Conservation (phyloP, 2,113 vertebrate species). For the Cisticola juncidis region DNA sequence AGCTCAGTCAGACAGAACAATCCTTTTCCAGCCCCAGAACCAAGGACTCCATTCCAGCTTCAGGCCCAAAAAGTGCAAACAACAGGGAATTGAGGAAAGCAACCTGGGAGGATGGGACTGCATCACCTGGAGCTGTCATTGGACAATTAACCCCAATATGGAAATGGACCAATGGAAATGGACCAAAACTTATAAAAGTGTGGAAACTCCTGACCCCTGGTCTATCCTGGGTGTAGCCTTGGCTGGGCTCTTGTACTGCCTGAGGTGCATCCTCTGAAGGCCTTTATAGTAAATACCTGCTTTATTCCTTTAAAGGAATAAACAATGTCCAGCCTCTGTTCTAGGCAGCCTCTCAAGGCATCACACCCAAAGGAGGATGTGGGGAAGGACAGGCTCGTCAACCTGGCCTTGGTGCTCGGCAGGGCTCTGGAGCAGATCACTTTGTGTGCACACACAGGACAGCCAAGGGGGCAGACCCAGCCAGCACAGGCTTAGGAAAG, state of each 20-base stretch:
- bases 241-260: neutral
- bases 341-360: neutral
- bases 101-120: neutral
- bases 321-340: neutral
- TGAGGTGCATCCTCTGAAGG: neutral
- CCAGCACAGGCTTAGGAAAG: neutral
- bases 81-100: neutral
- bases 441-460: neutral
- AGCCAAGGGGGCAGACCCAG: neutral
- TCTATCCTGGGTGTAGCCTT: neutral
- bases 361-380: neutral
- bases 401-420: neutral
- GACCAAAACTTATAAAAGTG: neutral
- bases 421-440: neutral
- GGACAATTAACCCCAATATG: neutral
- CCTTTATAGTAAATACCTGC: neutral
- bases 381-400: neutral
- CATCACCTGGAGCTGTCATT: neutral
- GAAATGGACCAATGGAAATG: neutral
- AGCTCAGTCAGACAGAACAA: neutral
- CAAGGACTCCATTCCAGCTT: neutral
- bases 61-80: neutral
- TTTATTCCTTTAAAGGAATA: neutral
- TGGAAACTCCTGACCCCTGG: neutral
- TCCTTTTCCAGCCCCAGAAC: neutral